These are phyloP conservation scores for Bombus superbus DNA, from an alignment of 1,140 invertebrate species.

Conservation along the genomic window DNA sequence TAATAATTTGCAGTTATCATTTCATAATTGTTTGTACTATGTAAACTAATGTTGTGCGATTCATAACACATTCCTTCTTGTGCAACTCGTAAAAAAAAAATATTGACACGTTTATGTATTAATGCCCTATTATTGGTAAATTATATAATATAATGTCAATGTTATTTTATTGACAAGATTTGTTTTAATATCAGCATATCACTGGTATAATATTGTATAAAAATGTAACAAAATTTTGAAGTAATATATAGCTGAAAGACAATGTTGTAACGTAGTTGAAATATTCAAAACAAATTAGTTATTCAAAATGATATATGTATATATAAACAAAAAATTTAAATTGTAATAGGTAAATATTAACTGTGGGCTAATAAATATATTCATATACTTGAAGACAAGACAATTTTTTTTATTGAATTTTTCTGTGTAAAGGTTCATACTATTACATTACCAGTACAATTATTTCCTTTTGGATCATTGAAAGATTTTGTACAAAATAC, in stretches of 20 bases:
- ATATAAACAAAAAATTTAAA: background rate
- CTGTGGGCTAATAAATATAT: constrained; percentile 30
- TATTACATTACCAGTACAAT: constrained; percentile 55
- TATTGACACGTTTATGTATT: background rate
- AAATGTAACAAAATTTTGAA: constrained; percentile 24
- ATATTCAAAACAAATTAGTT: constrained; percentile 11
- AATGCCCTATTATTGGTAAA: background rate
- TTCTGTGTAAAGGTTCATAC: constrained; percentile 47
- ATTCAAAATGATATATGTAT: constrained; percentile 3
- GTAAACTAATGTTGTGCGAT: background rate
- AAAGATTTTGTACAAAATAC: constrained; percentile 71
- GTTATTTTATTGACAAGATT: background rate
- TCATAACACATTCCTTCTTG: background rate
- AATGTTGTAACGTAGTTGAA: background rate
- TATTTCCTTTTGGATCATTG: constrained; percentile 49
- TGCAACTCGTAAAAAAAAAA: background rate
- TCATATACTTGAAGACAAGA: constrained; percentile 39
- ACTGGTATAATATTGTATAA: constrained; percentile 20
- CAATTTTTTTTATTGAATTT: constrained; percentile 62
- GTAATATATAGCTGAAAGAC: constrained; percentile 4
- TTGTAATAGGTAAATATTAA: background rate
- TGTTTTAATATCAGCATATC: background rate
- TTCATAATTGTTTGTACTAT: background rate
- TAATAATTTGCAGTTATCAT: background rate
- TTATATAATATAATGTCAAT: background rate